These are phyloP conservation scores for Synaphobranchus kaupii DNA, from an alignment of 2,797 vertebrate genomes.

Conservation along the genomic window DNA sequence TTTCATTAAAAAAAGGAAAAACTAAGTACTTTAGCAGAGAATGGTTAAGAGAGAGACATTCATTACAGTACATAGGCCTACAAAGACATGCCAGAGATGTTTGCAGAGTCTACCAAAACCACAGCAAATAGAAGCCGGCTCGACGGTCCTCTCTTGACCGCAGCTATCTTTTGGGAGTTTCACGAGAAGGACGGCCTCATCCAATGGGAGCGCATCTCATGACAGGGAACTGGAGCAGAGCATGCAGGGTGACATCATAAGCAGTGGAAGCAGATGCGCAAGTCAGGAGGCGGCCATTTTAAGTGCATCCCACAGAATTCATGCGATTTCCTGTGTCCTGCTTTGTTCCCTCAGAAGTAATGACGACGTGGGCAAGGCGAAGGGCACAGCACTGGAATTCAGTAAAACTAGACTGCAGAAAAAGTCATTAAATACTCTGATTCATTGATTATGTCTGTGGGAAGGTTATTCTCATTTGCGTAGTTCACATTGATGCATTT, in stretches of 20 bases:
- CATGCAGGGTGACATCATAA: neutral
- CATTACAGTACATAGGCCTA: neutral
- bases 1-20: neutral
- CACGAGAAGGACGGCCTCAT: neutral
- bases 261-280: neutral
- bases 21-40: slow-evolving; percentile 8
- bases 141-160: neutral
- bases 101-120: neutral
- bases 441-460: no score
- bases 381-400: no score
- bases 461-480: neutral
- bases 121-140: neutral
- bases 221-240: neutral
- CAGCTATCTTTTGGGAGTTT: neutral
- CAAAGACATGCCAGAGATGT: neutral
- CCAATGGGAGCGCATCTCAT: neutral
- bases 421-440: neutral
- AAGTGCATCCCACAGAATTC: neutral
- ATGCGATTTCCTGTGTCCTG: slow-evolving; percentile 5
- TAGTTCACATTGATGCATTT: neutral
- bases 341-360: neutral
- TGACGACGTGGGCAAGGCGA: neutral
- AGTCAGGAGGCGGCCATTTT: neutral
- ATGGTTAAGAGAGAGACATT: neutral
- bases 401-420: neutral